Percentiles rank a stretch among this genome's conserved stretches.
phyloP scores from a whole-genome alignment of 2,888 invertebrate genomes.

The Ectobius pallidus region DNA sequence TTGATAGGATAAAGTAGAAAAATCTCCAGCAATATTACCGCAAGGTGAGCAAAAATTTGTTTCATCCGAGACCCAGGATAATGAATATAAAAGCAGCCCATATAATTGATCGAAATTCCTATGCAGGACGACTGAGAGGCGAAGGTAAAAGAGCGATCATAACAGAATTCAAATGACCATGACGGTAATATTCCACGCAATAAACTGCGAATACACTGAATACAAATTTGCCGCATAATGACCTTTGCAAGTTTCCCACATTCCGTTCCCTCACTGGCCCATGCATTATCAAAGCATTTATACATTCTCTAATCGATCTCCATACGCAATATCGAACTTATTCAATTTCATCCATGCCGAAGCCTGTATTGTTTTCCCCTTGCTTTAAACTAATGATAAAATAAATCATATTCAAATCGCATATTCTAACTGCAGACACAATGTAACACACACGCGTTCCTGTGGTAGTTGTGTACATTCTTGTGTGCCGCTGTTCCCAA shows the following conservation, averaged over 20 bases:
- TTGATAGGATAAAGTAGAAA: no score
- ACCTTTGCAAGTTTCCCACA: neutral
- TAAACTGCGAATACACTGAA: neutral
- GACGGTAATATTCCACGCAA: neutral
- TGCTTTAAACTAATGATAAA: neutral
- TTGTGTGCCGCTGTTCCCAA: neutral
- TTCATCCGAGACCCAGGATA: no score
- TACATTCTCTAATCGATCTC: neutral
- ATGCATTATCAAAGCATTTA: neutral
- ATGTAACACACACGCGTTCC: neutral
- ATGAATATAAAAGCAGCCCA: no score
- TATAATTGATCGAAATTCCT: neutral
- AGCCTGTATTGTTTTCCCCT: neutral
- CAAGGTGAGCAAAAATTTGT: no score
- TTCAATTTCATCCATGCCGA: neutral
- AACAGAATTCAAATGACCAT: neutral
- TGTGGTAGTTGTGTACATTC: neutral
- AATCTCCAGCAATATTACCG: no score
- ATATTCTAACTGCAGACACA: neutral
- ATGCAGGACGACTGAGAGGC: neutral
- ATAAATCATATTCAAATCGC: neutral
- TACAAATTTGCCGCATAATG: conserved; percentile 12
- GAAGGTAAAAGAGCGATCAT: neutral
- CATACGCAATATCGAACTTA: conserved; percentile 4
- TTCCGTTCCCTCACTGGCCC: neutral